Evolutionary conservation across 2,113 vertebrate genomes (phyloP).

Genomic region (Zeus faber): DNA sequence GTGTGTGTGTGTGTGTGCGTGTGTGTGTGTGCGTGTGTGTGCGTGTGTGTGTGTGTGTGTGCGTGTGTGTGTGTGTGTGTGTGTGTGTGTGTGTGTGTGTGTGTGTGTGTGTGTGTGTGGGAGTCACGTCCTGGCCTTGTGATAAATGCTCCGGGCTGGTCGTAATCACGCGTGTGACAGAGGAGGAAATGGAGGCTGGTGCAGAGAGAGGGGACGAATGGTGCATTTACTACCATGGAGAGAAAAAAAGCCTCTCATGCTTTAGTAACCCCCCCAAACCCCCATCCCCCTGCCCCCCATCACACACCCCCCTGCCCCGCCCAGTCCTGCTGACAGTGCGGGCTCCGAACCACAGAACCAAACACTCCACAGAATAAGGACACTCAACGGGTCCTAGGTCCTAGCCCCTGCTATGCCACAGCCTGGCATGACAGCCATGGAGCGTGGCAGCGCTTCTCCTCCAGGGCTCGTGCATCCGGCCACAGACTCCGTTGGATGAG

Average conservation of each 20-base stretch:
- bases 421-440: too few species aligned
- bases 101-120: too few species aligned
- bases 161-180: conserved; percentile 72
- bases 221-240: conserved; percentile 52
- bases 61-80: too few species aligned
- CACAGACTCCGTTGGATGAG: too few species aligned
- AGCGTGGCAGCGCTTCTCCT: too few species aligned
- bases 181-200: conserved; percentile 58
- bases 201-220: conserved; percentile 56
- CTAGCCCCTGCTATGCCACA: too few species aligned
- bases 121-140: conserved; percentile 25
- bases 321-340: conserved; percentile 44
- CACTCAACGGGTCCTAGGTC: conserved; percentile 21
- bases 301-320: too few species aligned
- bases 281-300: conserved; percentile 13
- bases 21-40: too few species aligned
- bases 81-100: too few species aligned
- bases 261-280: conserved; percentile 46
- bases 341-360: conserved; percentile 31
- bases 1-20: too few species aligned
- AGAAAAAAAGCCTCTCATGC: conserved; percentile 1
- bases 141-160: conserved; percentile 65
- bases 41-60: too few species aligned
- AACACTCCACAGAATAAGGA: conserved; percentile 31
- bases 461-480: too few species aligned